These are phyloP conservation scores for Cotesia typhae DNA, from an alignment of 1,140 invertebrate species.

Conservation along the genomic window DNA sequence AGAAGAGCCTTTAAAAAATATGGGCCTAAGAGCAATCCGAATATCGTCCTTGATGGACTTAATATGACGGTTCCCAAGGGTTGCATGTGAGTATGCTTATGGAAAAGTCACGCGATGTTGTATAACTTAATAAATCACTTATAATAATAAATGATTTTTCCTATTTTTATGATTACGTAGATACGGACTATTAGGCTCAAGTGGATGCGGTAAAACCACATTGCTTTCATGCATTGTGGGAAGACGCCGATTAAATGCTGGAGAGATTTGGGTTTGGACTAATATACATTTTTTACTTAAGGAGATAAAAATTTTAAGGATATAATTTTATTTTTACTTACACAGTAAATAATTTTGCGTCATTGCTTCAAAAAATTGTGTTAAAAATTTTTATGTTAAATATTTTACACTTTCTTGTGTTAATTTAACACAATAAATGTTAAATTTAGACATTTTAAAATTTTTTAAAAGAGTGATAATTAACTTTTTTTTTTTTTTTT, in stretches of 20 bases:
- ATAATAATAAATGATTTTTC: conserved; percentile 7
- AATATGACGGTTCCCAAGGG: conserved; percentile 93
- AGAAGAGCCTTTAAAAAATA: conserved; percentile 85
- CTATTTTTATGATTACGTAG: conserved; percentile 55
- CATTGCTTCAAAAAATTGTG: too few species aligned
- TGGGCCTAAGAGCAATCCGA: conserved; percentile 83
- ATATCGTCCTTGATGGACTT: conserved; percentile 83
- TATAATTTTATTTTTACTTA: too few species aligned
- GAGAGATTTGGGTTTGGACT: conserved; percentile 74
- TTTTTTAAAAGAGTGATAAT: too few species aligned
- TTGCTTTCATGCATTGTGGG: conserved; percentile 86
- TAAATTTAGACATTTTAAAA: too few species aligned
- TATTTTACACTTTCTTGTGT: too few species aligned
- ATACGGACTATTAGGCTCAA: conserved; percentile 85
- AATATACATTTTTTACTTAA: too few species aligned
- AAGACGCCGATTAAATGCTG: conserved; percentile 76
- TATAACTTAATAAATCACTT: conserved; percentile 6
- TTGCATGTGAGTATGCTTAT: conserved; percentile 78
- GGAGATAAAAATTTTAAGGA: too few species aligned
- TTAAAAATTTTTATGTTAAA: too few species aligned
- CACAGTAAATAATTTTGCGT: too few species aligned
- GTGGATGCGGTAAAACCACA: conserved; percentile 86
- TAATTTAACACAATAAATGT: too few species aligned
- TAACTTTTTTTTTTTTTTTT: too few species aligned
- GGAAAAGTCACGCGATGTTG: neutral